Percentiles rank a stretch among this genome's conserved stretches.
These are phyloP conservation scores for Meiosimyza decipiens DNA, from an alignment of 2,888 invertebrate genomes.

Conservation along the genomic window DNA sequence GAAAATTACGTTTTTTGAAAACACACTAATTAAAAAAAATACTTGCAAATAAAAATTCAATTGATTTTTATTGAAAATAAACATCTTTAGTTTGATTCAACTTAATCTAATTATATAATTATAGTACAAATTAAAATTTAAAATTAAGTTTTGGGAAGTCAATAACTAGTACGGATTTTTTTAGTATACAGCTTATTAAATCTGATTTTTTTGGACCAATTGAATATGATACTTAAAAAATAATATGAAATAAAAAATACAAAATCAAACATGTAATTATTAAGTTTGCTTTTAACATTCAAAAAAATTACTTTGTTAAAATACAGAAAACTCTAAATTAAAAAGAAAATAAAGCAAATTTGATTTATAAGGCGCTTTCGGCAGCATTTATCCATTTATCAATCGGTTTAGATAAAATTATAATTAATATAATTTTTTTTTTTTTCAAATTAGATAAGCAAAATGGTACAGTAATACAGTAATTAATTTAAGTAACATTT, in stretches of 20 bases:
- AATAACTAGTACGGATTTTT: constrained; percentile 16
- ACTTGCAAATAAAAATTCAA: constrained; percentile 23
- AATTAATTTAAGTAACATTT: constrained; percentile 18
- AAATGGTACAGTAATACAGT: too few relatives aligned
- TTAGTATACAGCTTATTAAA: constrained; percentile 18
- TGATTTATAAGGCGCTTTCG: too few relatives aligned
- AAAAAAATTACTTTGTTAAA: too few relatives aligned
- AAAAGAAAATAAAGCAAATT: too few relatives aligned
- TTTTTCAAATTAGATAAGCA: too few relatives aligned
- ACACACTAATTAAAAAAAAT: constrained; percentile 16
- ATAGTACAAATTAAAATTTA: constrained; percentile 20
- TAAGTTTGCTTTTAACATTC: too few relatives aligned
- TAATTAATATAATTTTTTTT: too few relatives aligned
- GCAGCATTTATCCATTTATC: too few relatives aligned
- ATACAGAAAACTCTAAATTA: too few relatives aligned
- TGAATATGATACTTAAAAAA: background rate
- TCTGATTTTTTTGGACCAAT: background rate
- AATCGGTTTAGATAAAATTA: too few relatives aligned
- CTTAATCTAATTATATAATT: constrained; percentile 23
- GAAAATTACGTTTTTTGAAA: background rate
- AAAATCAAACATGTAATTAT: too few relatives aligned
- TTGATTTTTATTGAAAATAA: constrained; percentile 23
- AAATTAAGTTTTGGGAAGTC: constrained; percentile 24
- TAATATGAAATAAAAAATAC: too few relatives aligned
- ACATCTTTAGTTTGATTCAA: constrained; percentile 24